These are phyloP conservation scores for Agrilus cyanescens DNA, from an alignment of 2,888 invertebrate genomes.

Conservation along the genomic window DNA sequence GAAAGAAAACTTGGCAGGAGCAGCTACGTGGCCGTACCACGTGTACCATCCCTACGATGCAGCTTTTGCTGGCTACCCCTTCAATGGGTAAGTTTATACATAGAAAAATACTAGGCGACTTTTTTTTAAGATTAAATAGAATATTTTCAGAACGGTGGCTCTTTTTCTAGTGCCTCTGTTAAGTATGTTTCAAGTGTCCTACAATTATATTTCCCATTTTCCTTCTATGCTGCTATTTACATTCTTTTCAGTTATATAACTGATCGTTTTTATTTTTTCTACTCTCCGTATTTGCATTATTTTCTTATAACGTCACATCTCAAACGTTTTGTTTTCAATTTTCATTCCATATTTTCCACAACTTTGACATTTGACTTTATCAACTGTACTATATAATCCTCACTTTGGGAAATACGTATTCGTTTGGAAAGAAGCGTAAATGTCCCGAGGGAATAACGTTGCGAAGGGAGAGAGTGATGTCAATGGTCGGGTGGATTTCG, in stretches of 20 bases:
- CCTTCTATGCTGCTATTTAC: no score
- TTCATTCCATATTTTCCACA: no score
- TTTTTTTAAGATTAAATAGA: not conserved
- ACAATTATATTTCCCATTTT: no score
- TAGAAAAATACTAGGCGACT: not conserved
- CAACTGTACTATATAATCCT: not conserved
- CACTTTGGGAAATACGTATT: no score
- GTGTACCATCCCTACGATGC: conserved; percentile 92
- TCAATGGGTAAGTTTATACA: conserved; percentile 77
- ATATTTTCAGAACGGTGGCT: no score
- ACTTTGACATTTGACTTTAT: not conserved
- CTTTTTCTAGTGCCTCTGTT: no score
- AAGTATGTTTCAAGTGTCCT: no score
- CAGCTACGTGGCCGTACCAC: conserved; percentile 81
- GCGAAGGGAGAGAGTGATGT: conserved; percentile 6
- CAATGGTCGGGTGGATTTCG: conserved; percentile 26
- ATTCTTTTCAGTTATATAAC: no score
- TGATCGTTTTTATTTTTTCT: no score
- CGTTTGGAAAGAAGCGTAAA: conserved; percentile 5
- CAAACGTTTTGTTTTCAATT: no score
- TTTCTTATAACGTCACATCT: no score
- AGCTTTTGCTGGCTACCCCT: conserved; percentile 86
- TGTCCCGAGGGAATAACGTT: conserved; percentile 7
- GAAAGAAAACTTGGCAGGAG: conserved; percentile 78
- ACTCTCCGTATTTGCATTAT: no score